Evolutionary conservation across 2,888 invertebrate genomes (phyloP), one percentile per base, ranked within the genome.

Genomic region (Nomada ferruginata): DNA sequence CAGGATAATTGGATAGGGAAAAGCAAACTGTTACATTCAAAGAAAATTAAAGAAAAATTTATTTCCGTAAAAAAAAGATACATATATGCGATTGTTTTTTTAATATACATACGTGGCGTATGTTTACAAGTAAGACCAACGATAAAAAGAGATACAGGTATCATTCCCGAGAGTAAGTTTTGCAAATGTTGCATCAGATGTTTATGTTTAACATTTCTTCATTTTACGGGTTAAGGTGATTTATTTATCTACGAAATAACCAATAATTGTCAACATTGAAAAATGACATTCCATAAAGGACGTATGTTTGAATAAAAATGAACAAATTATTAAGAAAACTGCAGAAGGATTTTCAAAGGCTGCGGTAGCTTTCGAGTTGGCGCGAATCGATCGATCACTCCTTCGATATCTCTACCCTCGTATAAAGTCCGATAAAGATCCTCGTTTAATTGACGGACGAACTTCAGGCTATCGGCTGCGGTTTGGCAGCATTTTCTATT

Each of bases 341-440:
- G 70, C 75, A 76, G 79, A 23, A 86, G 55, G 20, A 85, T 66
- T 76, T 89, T 85, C 10, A 85, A 64, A 15, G 82, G 85, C 52
- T 55, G 69, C 9, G 89, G 87, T 13, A 85, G 64, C 42, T 86
- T 66, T 66, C 53, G 79, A 26, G 65, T 79, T 9, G 83, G 66
- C 4, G 82, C 79, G 63, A 82, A 89, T 52, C 69, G 79, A 59
- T 87, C 84, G 10, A 90, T 65, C 13, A 85, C 66, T 20, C 66
- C 64, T 68, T 87, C 69, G 20, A 44, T 76, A 44, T n/a, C 23
- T 47, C 13, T 69, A 11, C 77, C 42, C 10, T 42, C 59, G 15
- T 77, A 77, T 20, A 80, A 68, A 15, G 53, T 47, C 47, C 50
- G 47, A 63, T 79, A 68, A 4, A 82, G 7, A 13, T 68, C 66